Base-by-base conservation (phyloP, 2,113 vertebrate genomes). In the Sander lucioperca region DNA sequence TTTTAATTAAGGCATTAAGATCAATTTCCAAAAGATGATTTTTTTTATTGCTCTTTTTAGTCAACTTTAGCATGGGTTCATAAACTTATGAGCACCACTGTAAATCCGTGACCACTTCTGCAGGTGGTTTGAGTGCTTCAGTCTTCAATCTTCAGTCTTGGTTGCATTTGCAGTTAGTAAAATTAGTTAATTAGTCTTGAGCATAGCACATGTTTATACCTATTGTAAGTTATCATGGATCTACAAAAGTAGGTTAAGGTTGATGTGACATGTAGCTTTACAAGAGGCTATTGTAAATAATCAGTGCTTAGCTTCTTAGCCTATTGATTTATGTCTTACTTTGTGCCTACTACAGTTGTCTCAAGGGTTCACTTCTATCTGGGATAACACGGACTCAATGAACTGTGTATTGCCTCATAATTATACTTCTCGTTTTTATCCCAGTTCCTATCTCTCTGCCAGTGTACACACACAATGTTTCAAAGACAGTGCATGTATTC, bases 201-300 rank as follows among this genome's bases (percentile, higher is more conserved):
- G 39, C 69, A 70, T 27, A 30, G 63, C 3, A 3, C 13, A 50
- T 71, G 70, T 67, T 89, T 88, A 90, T 78, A 54, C 84, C 66
- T 15, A 30, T 58, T 77, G 62, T 77, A 74, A 76, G 63, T 84
- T 53, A 68, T 86, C 79, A 79, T 39, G 30, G 39, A 45, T 76
- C 14, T 58, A 12, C n/a, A 48, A 43, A 74, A 84, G 53, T 82
- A 75, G 76, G 88, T 71, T 69, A 90, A 86, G 88, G 88, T 73
- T 74, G 47, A 75, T 63, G 36, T 58, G 82, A 80, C 64, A 87
- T 75, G 85, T 84, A 47, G 69, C 33, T 59, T 23, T 64, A 88
- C 82, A 86, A 87, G 64, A 64, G 80, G 25, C 67, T 72, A 75
- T 87, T 89, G 86, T 88, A 87, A 83, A 83, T 80, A 86, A 85